Conservation (phyloP, 2,797 vertebrate species). For the Falco naumanni region DNA sequence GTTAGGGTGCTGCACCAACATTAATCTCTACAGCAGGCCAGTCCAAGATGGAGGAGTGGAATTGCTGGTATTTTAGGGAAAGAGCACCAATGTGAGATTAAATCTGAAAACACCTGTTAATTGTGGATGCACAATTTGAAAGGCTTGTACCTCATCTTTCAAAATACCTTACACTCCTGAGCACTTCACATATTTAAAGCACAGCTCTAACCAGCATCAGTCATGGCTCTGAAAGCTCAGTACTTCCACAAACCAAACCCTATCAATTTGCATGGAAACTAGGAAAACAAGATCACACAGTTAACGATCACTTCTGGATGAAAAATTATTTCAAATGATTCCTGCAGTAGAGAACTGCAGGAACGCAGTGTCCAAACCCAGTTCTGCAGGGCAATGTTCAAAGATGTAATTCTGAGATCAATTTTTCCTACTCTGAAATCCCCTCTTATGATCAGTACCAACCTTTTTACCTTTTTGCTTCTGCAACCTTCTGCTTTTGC, state of each 20-base stretch:
- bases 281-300: not conserved
- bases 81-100: not conserved
- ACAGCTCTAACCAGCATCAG: not conserved
- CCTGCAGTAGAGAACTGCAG: not conserved
- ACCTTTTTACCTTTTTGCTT: not conserved
- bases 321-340: not conserved
- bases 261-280: not conserved
- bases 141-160: not conserved
- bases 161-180: not conserved
- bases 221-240: not conserved
- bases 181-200: not conserved
- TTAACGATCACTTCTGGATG: not conserved
- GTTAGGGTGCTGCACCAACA: not conserved
- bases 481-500: not conserved
- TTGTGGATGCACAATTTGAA: not conserved
- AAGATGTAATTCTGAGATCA: not conserved
- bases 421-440: not conserved
- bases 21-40: not conserved
- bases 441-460: not conserved
- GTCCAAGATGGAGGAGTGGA: not conserved
- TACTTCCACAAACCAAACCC: not conserved
- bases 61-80: not conserved
- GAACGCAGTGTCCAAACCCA: not conserved
- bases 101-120: not conserved
- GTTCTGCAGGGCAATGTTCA: not conserved